A percentile compares a stretch with the other conserved stretches of the same genome.
These are phyloP conservation scores for Hypanus sabinus DNA, from an alignment of 2,113 vertebrate genomes.

Conservation along the genomic window DNA sequence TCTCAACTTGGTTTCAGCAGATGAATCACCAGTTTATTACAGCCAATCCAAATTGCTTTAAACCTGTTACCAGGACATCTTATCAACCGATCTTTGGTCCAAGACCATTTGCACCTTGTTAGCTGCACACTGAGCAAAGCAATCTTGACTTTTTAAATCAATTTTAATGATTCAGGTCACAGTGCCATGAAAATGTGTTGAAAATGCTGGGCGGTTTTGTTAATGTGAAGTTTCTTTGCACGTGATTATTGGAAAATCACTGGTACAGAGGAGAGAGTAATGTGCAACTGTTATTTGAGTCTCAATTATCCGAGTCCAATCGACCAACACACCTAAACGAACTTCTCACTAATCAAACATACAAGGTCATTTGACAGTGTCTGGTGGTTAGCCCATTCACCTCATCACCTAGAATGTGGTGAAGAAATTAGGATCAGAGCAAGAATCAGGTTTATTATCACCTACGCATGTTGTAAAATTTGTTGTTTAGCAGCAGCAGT, in stretches of 20 bases:
- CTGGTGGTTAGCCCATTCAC: too few relatives aligned
- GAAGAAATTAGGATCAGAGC: too few relatives aligned
- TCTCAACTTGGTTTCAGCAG: slow-evolving; percentile 19
- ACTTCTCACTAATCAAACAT: too few relatives aligned
- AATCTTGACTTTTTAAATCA: not conserved
- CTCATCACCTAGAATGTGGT: too few relatives aligned
- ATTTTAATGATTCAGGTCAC: not conserved
- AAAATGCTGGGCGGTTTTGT: not conserved
- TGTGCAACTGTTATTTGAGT: not conserved
- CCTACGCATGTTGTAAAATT: too few relatives aligned
- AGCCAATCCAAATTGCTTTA: not conserved
- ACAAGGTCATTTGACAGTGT: too few relatives aligned
- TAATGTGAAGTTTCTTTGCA: not conserved
- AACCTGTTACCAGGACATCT: not conserved
- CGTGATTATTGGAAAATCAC: not conserved
- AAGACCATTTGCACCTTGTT: not conserved
- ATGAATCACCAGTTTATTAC: slow-evolving; percentile 24
- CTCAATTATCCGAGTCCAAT: not conserved
- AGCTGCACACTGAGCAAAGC: not conserved
- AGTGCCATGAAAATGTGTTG: not conserved
- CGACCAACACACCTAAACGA: not conserved
- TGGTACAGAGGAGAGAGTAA: not conserved
- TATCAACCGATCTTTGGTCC: slow-evolving; percentile 14
- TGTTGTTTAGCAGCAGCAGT: too few relatives aligned
- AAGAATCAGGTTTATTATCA: too few relatives aligned